phyloP scores from a whole-genome alignment of 2,113 vertebrate species.

The Anguilla japonica region DNA sequence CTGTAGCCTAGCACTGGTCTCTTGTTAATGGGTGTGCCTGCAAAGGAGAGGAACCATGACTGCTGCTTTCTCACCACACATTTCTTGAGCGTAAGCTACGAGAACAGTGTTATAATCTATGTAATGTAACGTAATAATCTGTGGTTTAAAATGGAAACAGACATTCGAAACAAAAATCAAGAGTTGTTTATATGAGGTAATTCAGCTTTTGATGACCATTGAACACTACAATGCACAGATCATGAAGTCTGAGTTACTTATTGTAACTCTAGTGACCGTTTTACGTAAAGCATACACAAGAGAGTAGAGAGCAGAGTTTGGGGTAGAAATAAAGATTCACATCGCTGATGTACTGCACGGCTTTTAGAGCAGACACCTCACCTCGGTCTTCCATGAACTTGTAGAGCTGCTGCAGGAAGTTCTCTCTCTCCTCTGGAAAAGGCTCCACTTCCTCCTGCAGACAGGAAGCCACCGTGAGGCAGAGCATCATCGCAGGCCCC shows the following conservation, averaged over 20 bases:
- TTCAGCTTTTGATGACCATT: no score
- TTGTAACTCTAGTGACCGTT: background rate
- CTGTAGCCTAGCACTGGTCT: conserved; percentile 94
- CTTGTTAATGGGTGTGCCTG: conserved; percentile 97
- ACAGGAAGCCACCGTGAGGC: conserved; percentile 15
- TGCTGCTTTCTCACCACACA: background rate
- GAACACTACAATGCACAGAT: no score
- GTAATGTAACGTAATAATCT: no score
- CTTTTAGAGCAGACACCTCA: conserved; percentile 46
- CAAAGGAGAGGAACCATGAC: conserved; percentile 11
- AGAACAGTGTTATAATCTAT: no score
- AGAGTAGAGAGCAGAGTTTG: background rate
- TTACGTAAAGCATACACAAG: background rate
- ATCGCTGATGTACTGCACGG: background rate
- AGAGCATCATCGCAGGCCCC: background rate
- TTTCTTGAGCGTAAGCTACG: no score
- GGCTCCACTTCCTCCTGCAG: conserved; percentile 93
- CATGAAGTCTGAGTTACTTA: background rate
- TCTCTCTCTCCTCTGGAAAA: conserved; percentile 93
- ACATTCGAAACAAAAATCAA: no score
- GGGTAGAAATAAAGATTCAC: background rate
- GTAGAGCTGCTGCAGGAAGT: conserved; percentile 94
- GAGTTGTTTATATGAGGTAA: no score
- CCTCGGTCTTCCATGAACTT: conserved; percentile 99
- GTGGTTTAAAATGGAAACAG: no score